These are phyloP conservation scores for Zygothrica quintamaculata DNA, from an alignment of 2,888 invertebrate species.

Conservation along the genomic window DNA sequence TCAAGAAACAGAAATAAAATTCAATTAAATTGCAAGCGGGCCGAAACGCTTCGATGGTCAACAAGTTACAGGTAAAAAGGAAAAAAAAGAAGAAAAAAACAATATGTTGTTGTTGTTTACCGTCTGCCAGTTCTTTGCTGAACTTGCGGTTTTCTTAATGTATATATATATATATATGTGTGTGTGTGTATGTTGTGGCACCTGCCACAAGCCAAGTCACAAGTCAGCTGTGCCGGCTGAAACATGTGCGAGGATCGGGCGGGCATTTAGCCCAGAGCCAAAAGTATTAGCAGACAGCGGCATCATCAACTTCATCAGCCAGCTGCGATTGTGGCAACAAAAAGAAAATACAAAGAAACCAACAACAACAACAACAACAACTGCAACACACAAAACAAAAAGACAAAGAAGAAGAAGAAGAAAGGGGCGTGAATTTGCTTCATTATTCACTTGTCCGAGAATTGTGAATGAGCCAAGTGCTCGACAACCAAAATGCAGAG, in stretches of 20 bases:
- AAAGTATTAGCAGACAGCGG: conserved; percentile 10
- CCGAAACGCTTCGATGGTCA: conserved; percentile 61
- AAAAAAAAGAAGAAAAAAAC: conserved; percentile 19
- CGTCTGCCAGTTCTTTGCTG: conserved; percentile 21
- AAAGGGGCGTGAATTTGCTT: conserved; percentile 52
- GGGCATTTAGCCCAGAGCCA: conserved; percentile 48
- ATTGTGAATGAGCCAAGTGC: conserved; percentile 26
- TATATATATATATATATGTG: conserved; percentile 6
- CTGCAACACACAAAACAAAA: conserved; percentile 10
- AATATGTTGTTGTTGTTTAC: no score
- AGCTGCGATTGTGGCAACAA: conserved; percentile 49
- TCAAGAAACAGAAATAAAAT: conserved; percentile 69
- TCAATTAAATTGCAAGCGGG: conserved; percentile 72
- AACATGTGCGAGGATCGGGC: conserved; percentile 58
- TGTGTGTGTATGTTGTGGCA: conserved; percentile 53
- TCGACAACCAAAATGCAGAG: neutral
- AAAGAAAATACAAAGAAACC: neutral
- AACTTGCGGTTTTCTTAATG: conserved; percentile 54
- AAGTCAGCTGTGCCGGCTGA: conserved; percentile 65
- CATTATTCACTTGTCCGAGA: conserved; percentile 53
- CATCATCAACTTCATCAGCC: conserved; percentile 29
- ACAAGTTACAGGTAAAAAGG: conserved; percentile 55
- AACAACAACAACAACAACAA: conserved; percentile 1
- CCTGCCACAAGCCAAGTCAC: conserved; percentile 67
- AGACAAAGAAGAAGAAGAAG: conserved; percentile 2